phyloP scores from a whole-genome alignment of 2,113 vertebrate genomes.

The Notarius quadriscutis region DNA sequence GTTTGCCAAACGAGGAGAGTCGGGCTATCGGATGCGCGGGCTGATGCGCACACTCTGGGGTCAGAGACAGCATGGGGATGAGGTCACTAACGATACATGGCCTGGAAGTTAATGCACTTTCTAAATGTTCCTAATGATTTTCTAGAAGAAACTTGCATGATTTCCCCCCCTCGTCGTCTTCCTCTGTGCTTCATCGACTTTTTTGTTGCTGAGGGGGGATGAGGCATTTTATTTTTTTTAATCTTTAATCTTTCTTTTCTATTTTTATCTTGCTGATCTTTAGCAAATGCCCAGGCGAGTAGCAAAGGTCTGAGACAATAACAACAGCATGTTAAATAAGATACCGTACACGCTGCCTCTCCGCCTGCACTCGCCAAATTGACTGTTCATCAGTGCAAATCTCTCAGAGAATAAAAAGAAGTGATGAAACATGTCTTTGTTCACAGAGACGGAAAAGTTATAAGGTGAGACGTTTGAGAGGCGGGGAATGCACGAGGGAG shows the following conservation, averaged over 20 bases:
- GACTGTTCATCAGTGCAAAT: conserved; percentile 4
- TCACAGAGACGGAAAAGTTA: conserved; percentile 29
- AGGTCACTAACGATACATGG: conserved; percentile 67
- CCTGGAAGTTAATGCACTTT: conserved; percentile 69
- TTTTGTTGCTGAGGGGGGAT: conserved; percentile 35
- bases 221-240: conserved; percentile 23
- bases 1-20: conserved; percentile 66
- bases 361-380: conserved; percentile 25
- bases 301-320: conserved; percentile 46
- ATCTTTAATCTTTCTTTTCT: conserved; percentile 50
- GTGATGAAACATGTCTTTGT: conserved; percentile 42
- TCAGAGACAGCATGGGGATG: conserved; percentile 65
- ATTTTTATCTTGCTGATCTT: conserved; percentile 42
- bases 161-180: conserved; percentile 33
- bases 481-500: conserved; percentile 23
- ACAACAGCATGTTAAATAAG: conserved; percentile 55
- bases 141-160: conserved; percentile 48
- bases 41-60: conserved; percentile 60
- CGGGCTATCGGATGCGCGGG: conserved; percentile 53
- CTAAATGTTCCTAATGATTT: conserved; percentile 71
- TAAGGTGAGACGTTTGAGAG: conserved; percentile 30
- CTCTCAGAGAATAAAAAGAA: conserved; percentile 23
- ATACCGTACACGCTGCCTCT: conserved; percentile 30
- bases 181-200: conserved; percentile 58
- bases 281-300: conserved; percentile 49